These are phyloP conservation scores for Galbula dea DNA, from an alignment of 2,113 vertebrate species.

Conservation along the genomic window DNA sequence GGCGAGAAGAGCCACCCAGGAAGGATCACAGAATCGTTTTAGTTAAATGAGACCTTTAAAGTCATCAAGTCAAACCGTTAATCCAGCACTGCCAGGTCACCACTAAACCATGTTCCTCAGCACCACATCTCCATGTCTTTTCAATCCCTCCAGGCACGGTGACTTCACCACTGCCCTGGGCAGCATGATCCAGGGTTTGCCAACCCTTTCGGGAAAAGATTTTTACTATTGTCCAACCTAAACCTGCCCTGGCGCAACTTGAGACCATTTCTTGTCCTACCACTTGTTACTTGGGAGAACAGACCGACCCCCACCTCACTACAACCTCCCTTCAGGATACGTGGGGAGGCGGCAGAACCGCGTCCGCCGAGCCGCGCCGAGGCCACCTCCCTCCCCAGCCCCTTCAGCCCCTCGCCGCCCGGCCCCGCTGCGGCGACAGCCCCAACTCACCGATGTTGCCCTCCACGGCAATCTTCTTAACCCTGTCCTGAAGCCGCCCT, in stretches of 20 bases:
- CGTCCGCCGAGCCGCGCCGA: neutral
- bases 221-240: neutral
- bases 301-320: neutral
- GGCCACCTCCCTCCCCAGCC: neutral
- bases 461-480: constrained; percentile 85
- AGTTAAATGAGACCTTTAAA: no score
- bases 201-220: neutral
- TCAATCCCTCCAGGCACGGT: neutral
- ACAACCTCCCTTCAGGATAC: no score
- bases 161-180: neutral
- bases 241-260: neutral
- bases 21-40: no score
- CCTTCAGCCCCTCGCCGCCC: no score
- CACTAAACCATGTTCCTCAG: neutral
- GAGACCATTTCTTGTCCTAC: neutral
- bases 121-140: neutral
- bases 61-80: no score
- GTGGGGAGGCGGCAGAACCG: neutral
- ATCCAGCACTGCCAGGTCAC: no score
- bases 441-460: constrained; percentile 85
- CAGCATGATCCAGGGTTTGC: neutral
- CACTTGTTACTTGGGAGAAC: neutral
- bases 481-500: neutral
- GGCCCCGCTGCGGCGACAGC: no score
- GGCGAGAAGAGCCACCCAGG: neutral